phyloP scores from a whole-genome alignment of 2,113 vertebrate species.

The Neogobius melanostomus region DNA sequence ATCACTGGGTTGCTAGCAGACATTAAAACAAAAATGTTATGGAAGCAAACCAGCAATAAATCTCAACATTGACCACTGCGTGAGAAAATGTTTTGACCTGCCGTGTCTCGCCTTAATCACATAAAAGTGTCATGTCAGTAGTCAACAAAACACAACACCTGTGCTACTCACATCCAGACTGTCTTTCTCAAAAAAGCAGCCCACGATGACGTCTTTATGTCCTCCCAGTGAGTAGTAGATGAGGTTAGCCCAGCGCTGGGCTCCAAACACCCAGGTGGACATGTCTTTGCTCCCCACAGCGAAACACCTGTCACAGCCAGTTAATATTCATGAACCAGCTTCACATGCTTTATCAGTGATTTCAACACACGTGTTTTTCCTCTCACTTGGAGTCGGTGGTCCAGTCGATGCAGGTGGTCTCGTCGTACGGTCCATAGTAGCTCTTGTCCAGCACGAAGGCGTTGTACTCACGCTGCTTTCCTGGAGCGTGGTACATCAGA shows the following conservation, averaged over 20 bases:
- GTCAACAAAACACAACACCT: no score
- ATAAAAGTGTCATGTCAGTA: no score
- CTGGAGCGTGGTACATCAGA: constrained; percentile 92
- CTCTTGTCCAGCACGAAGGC: constrained; percentile 94
- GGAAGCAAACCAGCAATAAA: no score
- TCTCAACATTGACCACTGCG: no score
- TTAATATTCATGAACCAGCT: neutral
- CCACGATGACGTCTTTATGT: constrained; percentile 90
- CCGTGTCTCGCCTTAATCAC: no score
- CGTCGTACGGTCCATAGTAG: constrained; percentile 92
- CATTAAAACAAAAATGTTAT: no score
- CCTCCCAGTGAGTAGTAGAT: constrained; percentile 93
- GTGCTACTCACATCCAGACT: constrained; percentile 90
- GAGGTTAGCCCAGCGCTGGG: constrained; percentile 93
- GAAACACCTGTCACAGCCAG: constrained; percentile 81
- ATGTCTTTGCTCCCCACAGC: constrained; percentile 95
- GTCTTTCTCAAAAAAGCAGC: constrained; percentile 91
- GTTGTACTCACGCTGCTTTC: constrained; percentile 89
- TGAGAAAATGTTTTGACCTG: no score
- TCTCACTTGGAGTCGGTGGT: constrained; percentile 93
- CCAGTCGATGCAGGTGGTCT: constrained; percentile 97
- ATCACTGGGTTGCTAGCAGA: no score
- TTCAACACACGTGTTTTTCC: neutral
- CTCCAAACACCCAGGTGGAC: constrained; percentile 96
- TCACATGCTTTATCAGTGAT: neutral